These are phyloP conservation scores for Mayetiola destructor DNA, from an alignment of 2,888 invertebrate species.

Conservation along the genomic window DNA sequence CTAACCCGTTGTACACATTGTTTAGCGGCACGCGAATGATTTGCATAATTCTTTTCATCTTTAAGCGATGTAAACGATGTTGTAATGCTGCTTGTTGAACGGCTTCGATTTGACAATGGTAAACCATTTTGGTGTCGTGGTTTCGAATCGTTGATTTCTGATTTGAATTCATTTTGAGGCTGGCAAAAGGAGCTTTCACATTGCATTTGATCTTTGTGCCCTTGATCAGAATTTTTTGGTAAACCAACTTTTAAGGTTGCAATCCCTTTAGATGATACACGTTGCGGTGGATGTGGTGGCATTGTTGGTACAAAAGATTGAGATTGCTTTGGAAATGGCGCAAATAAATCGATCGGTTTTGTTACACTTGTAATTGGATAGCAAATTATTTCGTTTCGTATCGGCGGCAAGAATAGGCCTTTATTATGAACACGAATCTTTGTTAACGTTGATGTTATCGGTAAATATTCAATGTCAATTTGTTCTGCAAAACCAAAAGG, in stretches of 20 bases:
- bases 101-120: slow-evolving; percentile 31
- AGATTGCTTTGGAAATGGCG: slow-evolving; percentile 44
- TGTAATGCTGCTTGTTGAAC: slow-evolving; percentile 26
- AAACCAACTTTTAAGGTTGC: slow-evolving; percentile 51
- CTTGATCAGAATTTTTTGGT: slow-evolving; percentile 21
- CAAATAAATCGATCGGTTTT: slow-evolving; percentile 35
- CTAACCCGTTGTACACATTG: slow-evolving; percentile 26
- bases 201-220: too few species aligned
- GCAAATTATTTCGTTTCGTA: slow-evolving; percentile 43
- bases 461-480: slow-evolving; percentile 62
- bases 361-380: slow-evolving; percentile 41
- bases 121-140: slow-evolving; percentile 29
- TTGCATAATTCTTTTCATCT: slow-evolving; percentile 16
- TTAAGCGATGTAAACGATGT: slow-evolving; percentile 15
- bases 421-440: slow-evolving; percentile 64
- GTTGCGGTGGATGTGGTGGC: slow-evolving; percentile 59
- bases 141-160: slow-evolving; percentile 17
- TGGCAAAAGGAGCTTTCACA: too few species aligned
- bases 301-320: slow-evolving; percentile 41
- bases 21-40: slow-evolving; percentile 21
- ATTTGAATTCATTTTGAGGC: slow-evolving; percentile 13
- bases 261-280: slow-evolving; percentile 60
- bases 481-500: slow-evolving; percentile 47
- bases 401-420: slow-evolving; percentile 34
- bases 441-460: slow-evolving; percentile 64